phyloP scores from a whole-genome alignment of 2,113 vertebrate genomes.

The Psilopsiagon aurifrons region DNA sequence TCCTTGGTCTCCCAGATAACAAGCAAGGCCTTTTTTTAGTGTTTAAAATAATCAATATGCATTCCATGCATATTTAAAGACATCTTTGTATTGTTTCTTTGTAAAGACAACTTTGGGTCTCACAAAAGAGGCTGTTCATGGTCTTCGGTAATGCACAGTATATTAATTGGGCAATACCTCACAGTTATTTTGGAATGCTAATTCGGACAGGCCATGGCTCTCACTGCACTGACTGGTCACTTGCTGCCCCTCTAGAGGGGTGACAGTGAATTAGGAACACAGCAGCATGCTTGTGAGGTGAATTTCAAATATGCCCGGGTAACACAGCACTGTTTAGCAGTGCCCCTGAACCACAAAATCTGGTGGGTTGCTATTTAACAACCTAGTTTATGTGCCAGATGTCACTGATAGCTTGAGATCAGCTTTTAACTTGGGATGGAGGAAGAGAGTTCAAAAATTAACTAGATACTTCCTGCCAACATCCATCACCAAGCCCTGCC shows the following conservation, averaged over 20 bases:
- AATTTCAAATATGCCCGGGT: slow-evolving; percentile 1
- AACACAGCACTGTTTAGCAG: not conserved
- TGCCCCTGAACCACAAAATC: not conserved
- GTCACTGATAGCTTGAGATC: not conserved
- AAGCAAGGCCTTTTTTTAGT: not conserved
- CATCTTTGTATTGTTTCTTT: slow-evolving; percentile 1
- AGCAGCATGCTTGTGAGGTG: not conserved
- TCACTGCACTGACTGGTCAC: not conserved
- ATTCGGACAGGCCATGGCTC: not conserved
- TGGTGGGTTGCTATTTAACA: slow-evolving; percentile 6
- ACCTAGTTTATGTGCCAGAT: not conserved
- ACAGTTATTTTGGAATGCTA: slow-evolving; percentile 1
- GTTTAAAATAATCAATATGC: not conserved
- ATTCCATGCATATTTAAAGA: slow-evolving; percentile 22
- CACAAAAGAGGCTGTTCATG: not conserved
- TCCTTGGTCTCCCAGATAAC: not conserved
- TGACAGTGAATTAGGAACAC: not conserved
- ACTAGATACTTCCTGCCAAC: not conserved
- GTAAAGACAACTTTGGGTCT: not conserved
- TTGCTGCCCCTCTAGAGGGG: not conserved
- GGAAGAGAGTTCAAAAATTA: slow-evolving; percentile 39
- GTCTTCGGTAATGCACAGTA: not conserved
- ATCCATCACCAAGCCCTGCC: not conserved
- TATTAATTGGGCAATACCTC: slow-evolving; percentile 1
- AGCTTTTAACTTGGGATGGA: slow-evolving; percentile 41